phyloP scores from a whole-genome alignment of 2,113 vertebrate genomes.

The Hippocampus zosterae region DNA sequence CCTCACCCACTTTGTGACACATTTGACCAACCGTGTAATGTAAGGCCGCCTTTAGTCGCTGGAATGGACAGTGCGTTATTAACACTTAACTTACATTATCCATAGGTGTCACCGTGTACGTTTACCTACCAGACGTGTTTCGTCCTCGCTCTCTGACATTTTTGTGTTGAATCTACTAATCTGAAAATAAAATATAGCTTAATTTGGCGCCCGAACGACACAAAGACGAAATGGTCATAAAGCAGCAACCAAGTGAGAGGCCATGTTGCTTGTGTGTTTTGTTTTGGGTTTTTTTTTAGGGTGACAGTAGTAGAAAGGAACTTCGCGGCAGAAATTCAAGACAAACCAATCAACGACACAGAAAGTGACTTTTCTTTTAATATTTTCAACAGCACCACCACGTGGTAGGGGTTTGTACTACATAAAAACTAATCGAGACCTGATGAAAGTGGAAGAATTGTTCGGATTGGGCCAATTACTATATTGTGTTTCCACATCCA shows the following conservation, averaged over 20 bases:
- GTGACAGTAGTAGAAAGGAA: background rate
- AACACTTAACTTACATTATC: background rate
- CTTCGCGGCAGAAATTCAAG: slow-evolving; percentile 28
- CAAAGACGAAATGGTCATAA: background rate
- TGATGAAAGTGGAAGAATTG: background rate
- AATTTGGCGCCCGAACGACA: background rate
- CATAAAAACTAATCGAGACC: background rate
- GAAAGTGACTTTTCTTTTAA: background rate
- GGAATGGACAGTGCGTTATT: slow-evolving; percentile 4
- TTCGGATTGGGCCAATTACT: background rate
- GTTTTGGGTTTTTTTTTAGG: no score
- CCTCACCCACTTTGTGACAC: slow-evolving; percentile 71
- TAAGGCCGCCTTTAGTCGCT: slow-evolving; percentile 86
- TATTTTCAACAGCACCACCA: slow-evolving; percentile 18
- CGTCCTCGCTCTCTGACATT: slow-evolving; percentile 54
- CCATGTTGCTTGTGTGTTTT: background rate
- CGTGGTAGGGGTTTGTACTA: slow-evolving; percentile 32
- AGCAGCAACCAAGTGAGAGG: background rate
- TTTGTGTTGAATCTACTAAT: background rate
- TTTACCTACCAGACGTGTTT: slow-evolving; percentile 43
- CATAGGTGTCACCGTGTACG: background rate
- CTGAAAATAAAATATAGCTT: background rate
- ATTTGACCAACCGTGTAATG: slow-evolving; percentile 81
- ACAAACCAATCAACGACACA: slow-evolving; percentile 17
- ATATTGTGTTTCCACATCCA: background rate